Evolutionary conservation across 2,113 vertebrate species (phyloP).

Genomic region (Aptenodytes patagonicus): DNA sequence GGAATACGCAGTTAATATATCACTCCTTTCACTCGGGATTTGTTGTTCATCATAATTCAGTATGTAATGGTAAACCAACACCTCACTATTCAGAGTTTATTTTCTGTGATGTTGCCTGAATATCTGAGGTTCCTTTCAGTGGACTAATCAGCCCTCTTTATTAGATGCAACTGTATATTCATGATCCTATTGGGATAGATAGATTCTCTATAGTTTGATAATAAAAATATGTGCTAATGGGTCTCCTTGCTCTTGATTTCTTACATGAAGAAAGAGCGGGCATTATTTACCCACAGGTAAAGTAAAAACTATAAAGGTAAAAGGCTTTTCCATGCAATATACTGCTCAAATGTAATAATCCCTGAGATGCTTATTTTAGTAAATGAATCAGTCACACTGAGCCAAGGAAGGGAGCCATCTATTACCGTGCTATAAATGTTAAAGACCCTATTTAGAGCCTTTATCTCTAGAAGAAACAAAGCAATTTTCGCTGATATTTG

Average conservation of each 20-base stretch:
- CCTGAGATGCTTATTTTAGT: conserved; percentile 69
- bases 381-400: conserved; percentile 66
- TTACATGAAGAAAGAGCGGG: not conserved
- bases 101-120: conserved; percentile 1
- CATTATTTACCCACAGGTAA: conserved; percentile 65
- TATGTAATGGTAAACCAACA: not conserved
- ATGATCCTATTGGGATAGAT: conserved; percentile 57
- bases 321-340: conserved; percentile 60
- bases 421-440: conserved; percentile 64
- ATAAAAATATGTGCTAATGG: conserved; percentile 57
- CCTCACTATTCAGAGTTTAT: conserved; percentile 12
- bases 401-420: conserved; percentile 44
- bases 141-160: conserved; percentile 45
- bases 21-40: not conserved
- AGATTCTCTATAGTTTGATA: conserved; percentile 51
- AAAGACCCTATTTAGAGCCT: conserved; percentile 66
- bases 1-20: not conserved
- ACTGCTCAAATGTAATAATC: conserved; percentile 59
- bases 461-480: conserved; percentile 64
- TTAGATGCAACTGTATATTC: conserved; percentile 39
- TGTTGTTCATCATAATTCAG: conserved; percentile 33
- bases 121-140: not conserved
- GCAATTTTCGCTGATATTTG: conserved; percentile 66
- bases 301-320: conserved; percentile 66
- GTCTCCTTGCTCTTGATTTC: conserved; percentile 55